phyloP scores from a whole-genome alignment of 2,797 vertebrate genomes.

The Falco concolor region DNA sequence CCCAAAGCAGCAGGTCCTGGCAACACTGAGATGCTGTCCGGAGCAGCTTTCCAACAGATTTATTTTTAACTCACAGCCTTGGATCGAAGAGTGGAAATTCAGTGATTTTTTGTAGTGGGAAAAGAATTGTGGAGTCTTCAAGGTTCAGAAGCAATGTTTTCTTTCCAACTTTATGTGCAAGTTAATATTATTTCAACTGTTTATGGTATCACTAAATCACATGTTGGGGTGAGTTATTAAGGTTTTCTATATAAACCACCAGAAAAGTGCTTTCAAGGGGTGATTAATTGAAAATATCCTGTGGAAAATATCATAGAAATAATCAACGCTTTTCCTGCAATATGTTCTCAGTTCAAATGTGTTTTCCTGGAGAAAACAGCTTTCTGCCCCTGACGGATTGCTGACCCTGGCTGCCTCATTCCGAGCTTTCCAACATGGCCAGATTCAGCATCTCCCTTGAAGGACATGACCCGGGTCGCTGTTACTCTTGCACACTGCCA shows the following conservation, averaged over 20 bases:
- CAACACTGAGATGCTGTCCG: not conserved
- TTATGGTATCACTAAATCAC: not conserved
- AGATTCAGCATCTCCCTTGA: not conserved
- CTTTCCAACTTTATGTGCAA: not conserved
- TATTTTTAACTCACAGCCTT: constrained; percentile 16
- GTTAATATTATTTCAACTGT: not conserved
- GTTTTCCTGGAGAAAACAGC: not conserved
- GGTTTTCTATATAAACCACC: not conserved
- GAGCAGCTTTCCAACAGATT: not conserved
- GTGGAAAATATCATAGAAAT: not conserved
- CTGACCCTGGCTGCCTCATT: not conserved
- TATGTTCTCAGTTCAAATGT: not conserved
- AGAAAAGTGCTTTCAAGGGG: not conserved
- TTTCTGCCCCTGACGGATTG: not conserved
- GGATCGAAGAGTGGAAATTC: constrained; percentile 14
- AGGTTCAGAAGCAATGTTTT: not conserved
- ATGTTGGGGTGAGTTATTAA: not conserved
- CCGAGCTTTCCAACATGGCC: accelerated
- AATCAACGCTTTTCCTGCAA: not conserved
- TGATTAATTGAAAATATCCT: not conserved
- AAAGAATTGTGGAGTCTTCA: not conserved
- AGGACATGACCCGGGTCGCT: not conserved
- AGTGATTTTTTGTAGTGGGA: not conserved
- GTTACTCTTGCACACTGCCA: not conserved
- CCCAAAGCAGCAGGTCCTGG: not conserved